Conservation (phyloP, 2,888 invertebrate species). For the Temnothorax unifasciatus region DNA sequence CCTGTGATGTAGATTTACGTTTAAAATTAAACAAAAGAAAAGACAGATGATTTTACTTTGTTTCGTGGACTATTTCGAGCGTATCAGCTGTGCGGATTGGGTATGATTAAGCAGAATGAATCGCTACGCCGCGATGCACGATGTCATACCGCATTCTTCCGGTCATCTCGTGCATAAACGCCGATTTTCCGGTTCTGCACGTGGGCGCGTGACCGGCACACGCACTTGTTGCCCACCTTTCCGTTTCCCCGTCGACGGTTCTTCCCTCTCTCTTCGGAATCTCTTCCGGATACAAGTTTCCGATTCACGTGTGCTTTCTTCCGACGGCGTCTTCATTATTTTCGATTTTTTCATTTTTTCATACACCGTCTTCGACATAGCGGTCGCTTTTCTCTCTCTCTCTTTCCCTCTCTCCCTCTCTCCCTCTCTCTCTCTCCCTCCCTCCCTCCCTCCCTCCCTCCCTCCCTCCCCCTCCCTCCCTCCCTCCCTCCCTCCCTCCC, state of each 20-base stretch:
- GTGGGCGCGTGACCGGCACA: slow-evolving; percentile 75
- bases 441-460: no score
- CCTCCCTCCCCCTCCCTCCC: no score
- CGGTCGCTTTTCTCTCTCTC: neutral
- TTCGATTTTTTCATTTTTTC: slow-evolving; percentile 63
- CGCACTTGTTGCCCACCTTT: slow-evolving; percentile 70
- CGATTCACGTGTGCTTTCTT: slow-evolving; percentile 58
- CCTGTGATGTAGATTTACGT: neutral
- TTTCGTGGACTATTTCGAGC: neutral
- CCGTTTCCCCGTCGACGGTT: slow-evolving; percentile 10
- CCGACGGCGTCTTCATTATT: slow-evolving; percentile 57
- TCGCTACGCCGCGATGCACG: neutral
- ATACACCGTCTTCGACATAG: slow-evolving; percentile 45
- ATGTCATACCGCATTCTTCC: slow-evolving; percentile 67
- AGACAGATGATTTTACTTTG: neutral
- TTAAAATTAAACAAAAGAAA: neutral
- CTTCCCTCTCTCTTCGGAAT: neutral
- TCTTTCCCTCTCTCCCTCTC: neutral
- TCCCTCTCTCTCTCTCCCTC: no score
- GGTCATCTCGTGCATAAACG: slow-evolving; percentile 72
- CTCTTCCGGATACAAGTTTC: slow-evolving; percentile 52
- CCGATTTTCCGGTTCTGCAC: slow-evolving; percentile 73
- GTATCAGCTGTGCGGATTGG: neutral
- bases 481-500: no score
- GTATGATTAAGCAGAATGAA: slow-evolving; percentile 17